Percentiles rank a stretch among this genome's conserved stretches.
Conservation (phyloP, 2,888 invertebrate species). For the Trimorus sp. region DNA sequence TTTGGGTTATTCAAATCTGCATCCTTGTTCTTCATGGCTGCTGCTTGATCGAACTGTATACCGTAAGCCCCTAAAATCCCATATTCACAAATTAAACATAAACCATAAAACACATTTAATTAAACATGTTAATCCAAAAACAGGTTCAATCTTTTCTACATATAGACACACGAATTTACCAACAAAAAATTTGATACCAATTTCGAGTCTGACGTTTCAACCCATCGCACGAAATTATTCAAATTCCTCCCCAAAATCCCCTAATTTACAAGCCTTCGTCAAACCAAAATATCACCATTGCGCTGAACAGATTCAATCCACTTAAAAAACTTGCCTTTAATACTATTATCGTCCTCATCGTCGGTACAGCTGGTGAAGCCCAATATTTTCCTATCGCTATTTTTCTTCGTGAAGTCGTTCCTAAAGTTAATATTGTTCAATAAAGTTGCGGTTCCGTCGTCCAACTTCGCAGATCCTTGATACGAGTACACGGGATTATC, state of each 20-base stretch:
- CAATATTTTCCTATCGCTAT: slow-evolving; percentile 78
- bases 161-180: no score
- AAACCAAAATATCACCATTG: no score
- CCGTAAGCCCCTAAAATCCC: slow-evolving; percentile 80
- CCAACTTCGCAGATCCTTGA: slow-evolving; percentile 81
- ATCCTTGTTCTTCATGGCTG: slow-evolving; percentile 89
- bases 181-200: no score
- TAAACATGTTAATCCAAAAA: no score
- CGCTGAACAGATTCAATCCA: no score
- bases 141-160: no score
- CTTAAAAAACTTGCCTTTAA: slow-evolving; percentile 78
- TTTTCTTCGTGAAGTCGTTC: slow-evolving; percentile 77
- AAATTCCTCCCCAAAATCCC: no score
- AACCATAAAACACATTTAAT: no score
- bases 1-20: slow-evolving; percentile 94
- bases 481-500: slow-evolving; percentile 96
- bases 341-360: slow-evolving; percentile 82
- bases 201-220: no score
- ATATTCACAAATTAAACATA: no score
- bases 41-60: slow-evolving; percentile 84
- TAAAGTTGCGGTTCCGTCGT: slow-evolving; percentile 80
- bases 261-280: no score
- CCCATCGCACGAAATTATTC: no score
- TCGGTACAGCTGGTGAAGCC: slow-evolving; percentile 76
- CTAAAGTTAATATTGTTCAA: slow-evolving; percentile 81